Evolutionary conservation across 1,140 invertebrate genomes (phyloP).

Genomic region (Drosophila sechellia): DNA sequence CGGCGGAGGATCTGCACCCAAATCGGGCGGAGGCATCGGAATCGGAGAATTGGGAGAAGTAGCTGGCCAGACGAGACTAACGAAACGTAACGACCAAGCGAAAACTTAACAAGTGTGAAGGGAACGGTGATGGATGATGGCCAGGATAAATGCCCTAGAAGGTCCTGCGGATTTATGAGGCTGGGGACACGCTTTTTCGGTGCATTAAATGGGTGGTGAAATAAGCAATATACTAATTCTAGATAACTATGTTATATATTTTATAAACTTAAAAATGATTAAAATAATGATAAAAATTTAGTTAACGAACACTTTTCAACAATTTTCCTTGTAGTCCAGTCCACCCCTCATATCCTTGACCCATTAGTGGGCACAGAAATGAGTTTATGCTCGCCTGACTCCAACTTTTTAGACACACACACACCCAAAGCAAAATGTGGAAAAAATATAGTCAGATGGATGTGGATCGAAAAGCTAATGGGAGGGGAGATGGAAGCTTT

Average conservation of each 20-base stretch:
- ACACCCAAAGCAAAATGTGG: conserved; percentile 36
- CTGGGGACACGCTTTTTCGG: not conserved
- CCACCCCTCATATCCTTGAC: conserved; percentile 13
- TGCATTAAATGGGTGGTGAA: not conserved
- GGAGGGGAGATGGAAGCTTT: conserved; percentile 29
- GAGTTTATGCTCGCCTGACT: conserved; percentile 64
- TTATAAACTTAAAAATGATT: too few species aligned
- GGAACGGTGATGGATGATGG: conserved; percentile 32
- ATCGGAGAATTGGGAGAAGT: conserved; percentile 11
- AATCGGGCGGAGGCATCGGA: conserved; percentile 9
- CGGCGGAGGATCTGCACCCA: conserved; percentile 27
- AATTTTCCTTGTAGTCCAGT: not conserved
- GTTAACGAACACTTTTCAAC: not conserved
- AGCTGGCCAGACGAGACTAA: conserved; percentile 50
- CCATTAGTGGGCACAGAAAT: conserved; percentile 51
- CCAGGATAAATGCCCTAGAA: conserved; percentile 35
- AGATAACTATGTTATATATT: too few species aligned
- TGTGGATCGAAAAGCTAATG: conserved; percentile 2
- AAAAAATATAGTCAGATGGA: conserved; percentile 30
- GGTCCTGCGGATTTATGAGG: not conserved
- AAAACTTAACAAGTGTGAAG: conserved; percentile 65
- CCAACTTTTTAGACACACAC: conserved; percentile 55
- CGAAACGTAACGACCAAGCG: conserved; percentile 74
- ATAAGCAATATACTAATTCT: not conserved
- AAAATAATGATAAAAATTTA: too few species aligned